Percentiles rank a stretch among this genome's conserved stretches.
Evolutionary conservation across 2,113 vertebrate genomes (phyloP).

Genomic region (Sturnira hondurensis): DNA sequence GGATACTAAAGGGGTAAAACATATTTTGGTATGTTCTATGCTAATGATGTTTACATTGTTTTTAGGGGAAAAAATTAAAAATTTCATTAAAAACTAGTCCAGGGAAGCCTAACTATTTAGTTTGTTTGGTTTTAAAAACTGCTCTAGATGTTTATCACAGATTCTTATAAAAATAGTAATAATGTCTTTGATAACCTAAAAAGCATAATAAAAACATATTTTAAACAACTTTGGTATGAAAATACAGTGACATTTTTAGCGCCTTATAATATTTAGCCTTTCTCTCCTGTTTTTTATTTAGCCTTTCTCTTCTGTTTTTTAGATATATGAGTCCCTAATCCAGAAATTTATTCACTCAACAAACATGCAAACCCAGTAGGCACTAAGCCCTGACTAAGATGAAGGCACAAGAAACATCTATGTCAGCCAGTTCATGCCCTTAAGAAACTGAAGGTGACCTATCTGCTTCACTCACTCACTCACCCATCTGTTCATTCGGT

Average conservation of each 20-base stretch:
- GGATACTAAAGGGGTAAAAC: neutral
- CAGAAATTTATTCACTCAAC: neutral
- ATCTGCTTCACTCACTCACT: neutral
- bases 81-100: neutral
- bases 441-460: neutral
- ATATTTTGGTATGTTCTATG: neutral
- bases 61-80: neutral
- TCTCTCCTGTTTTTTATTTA: neutral
- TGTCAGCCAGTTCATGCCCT: neutral
- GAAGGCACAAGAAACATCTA: neutral
- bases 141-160: neutral
- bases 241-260: neutral
- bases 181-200: neutral
- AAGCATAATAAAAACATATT: slow-evolving; percentile 17
- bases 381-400: neutral
- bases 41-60: neutral
- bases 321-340: neutral
- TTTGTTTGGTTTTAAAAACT: slow-evolving; percentile 27
- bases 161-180: slow-evolving; percentile 12
- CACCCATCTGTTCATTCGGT: neutral
- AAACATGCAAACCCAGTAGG: neutral
- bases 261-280: neutral
- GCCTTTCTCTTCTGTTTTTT: neutral
- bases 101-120: neutral
- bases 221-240: neutral